These are phyloP conservation scores for Galbula dea DNA, from an alignment of 2,113 vertebrate species.

Conservation along the genomic window DNA sequence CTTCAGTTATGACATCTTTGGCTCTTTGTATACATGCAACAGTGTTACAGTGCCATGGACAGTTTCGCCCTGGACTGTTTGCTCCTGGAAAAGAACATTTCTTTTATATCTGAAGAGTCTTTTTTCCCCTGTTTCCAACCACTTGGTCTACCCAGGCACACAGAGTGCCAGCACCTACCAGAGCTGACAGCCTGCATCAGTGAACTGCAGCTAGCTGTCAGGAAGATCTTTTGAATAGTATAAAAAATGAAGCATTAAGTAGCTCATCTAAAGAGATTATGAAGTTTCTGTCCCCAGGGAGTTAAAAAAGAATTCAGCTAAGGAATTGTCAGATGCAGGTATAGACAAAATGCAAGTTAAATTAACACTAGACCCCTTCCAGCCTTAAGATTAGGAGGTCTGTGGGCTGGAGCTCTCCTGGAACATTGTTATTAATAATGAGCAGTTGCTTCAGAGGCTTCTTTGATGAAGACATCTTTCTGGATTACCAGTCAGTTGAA, in stretches of 20 bases:
- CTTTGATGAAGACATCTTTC: background rate
- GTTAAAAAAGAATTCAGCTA: background rate
- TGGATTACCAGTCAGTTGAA: background rate
- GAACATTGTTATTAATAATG: background rate
- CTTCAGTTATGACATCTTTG: background rate
- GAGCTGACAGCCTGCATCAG: background rate
- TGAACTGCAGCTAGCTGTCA: background rate
- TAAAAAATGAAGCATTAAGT: background rate
- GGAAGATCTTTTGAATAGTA: background rate
- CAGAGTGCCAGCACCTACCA: background rate
- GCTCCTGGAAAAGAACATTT: background rate
- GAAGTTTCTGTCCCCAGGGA: background rate
- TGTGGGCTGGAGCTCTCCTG: background rate
- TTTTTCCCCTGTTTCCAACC: background rate
- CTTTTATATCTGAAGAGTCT: background rate
- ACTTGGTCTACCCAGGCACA: background rate
- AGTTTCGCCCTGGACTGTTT: background rate
- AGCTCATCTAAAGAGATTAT: background rate
- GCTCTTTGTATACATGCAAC: background rate
- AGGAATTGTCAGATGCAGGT: background rate
- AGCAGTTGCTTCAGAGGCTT: background rate
- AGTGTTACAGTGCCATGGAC: fast-evolving
- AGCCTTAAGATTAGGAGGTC: background rate
- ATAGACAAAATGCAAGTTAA: background rate
- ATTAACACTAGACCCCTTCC: background rate